phyloP scores from a whole-genome alignment of 2,888 invertebrate species.

The Zaprionus lineosus region DNA sequence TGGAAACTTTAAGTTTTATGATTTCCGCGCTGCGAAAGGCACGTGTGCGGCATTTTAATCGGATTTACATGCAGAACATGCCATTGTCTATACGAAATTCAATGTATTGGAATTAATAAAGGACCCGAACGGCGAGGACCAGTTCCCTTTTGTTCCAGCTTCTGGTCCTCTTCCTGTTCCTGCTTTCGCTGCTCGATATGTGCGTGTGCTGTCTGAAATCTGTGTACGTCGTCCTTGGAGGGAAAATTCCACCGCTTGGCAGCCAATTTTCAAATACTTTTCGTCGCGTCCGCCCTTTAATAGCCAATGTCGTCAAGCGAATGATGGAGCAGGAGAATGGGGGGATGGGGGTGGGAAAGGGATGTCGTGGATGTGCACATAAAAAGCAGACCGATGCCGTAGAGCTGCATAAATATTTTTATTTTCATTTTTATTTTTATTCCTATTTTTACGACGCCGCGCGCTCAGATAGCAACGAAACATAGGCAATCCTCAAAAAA shows the following conservation, averaged over 20 bases:
- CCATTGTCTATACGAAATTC: slow-evolving; percentile 66
- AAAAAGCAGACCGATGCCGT: slow-evolving; percentile 45
- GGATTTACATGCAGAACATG: slow-evolving; percentile 62
- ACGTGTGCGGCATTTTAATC: slow-evolving; percentile 59
- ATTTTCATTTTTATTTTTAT: slow-evolving; percentile 54
- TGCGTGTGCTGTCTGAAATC: slow-evolving; percentile 37
- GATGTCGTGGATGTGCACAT: too few species aligned
- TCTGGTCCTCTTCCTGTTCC: slow-evolving; percentile 3
- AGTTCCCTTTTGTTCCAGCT: slow-evolving; percentile 2
- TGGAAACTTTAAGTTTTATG: slow-evolving; percentile 26
- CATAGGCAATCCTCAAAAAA: not conserved
- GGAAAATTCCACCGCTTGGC: slow-evolving; percentile 31
- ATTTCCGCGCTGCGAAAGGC: slow-evolving; percentile 7
- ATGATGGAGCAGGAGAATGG: slow-evolving; percentile 18
- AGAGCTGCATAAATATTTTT: slow-evolving; percentile 67
- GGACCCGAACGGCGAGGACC: slow-evolving; percentile 21
- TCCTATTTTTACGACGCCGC: slow-evolving; percentile 64
- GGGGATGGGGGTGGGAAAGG: too few species aligned
- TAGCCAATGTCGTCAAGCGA: slow-evolving; percentile 42
- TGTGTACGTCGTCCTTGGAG: slow-evolving; percentile 54
- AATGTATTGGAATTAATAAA: slow-evolving; percentile 75
- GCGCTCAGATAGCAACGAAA: slow-evolving; percentile 32
- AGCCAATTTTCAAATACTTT: slow-evolving; percentile 59
- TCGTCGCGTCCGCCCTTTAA: slow-evolving; percentile 51
- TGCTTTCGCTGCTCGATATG: not conserved